phyloP scores from a whole-genome alignment of 2,888 invertebrate genomes.

The Cheilosia soror region DNA sequence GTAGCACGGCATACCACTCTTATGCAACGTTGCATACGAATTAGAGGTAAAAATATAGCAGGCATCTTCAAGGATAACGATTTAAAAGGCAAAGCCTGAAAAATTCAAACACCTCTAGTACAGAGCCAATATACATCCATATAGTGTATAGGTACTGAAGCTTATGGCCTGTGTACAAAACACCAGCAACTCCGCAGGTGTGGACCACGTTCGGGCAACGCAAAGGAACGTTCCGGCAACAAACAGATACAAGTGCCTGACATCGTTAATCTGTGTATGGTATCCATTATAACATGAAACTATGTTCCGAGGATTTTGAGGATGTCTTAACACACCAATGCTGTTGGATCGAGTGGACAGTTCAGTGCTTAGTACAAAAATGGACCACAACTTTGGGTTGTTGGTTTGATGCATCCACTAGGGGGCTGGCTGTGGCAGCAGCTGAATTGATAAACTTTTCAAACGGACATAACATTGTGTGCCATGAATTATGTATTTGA shows the following conservation, averaged over 20 bases:
- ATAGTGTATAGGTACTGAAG: conserved; percentile 32
- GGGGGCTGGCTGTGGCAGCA: conserved; percentile 6
- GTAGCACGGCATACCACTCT: neutral
- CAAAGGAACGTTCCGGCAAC: conserved; percentile 44
- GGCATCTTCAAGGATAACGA: conserved; percentile 56
- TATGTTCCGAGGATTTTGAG: conserved; percentile 45
- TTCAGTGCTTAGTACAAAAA: conserved; percentile 31
- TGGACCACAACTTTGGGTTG: conserved; percentile 39
- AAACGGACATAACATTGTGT: conserved; percentile 33
- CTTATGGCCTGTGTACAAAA: conserved; percentile 16
- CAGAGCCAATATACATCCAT: neutral
- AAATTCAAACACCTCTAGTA: conserved; percentile 37
- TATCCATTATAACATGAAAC: conserved; percentile 61
- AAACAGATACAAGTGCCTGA: conserved; percentile 65
- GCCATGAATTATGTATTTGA: conserved; percentile 59
- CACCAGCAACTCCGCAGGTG: conserved; percentile 50
- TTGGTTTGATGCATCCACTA: conserved; percentile 58
- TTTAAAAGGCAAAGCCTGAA: conserved; percentile 56
- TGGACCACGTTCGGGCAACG: conserved; percentile 37
- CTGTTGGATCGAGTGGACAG: neutral
- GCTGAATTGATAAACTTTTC: conserved; percentile 43
- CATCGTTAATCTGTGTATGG: conserved; percentile 64
- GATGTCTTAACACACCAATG: conserved; percentile 26
- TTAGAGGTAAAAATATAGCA: conserved; percentile 38
- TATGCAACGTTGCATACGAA: conserved; percentile 38